Evolutionary conservation across 2,888 invertebrate genomes (phyloP), one percentile per base, ranked within the genome.

Genomic region (Oasisia sp.): DNA sequence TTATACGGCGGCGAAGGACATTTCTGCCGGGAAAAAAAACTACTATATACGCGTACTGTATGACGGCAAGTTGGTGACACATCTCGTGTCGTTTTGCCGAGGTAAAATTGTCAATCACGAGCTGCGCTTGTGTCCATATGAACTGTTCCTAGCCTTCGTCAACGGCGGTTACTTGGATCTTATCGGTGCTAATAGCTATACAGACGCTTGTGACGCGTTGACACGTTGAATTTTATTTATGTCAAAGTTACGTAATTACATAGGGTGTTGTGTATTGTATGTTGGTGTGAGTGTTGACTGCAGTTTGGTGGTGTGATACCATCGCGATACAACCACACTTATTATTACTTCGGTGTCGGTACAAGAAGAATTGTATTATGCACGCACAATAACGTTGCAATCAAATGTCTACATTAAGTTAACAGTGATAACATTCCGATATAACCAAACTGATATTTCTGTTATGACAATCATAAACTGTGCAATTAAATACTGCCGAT

Each of bases 21-120:
- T 38, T 45, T 56, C 92, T 38, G 93, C 95, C 94, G 97, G 98
- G 95, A 92, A 74, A 74, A 74, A 90, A 44, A 58, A 58, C 58
- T 98, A 98, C 95, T 98, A 98, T 95, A 98, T 99, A 94, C 97
- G 98, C 0, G 97, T 98, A 0, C 97, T 99, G 27, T 98, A 98
- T 94, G 98, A 99, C 95, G 99, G 99, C 0, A 97, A 97, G 93
- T 98, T 99, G 95, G 97, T 98, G 0, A 99, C 99, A 0, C 97
- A 97, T 95, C 97, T 97, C 94, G 97, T 98, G 74, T 97, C 97
- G 94, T 99, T 99, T 95, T 99, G 99, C 96, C 97, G 93, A 94
- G 93, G 92, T 9, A 93, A 93, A 50, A 92, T 93, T 11, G 91
- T 92, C 3, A 94, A 95, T 89, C 45, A 44, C 14, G 32, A 89